phyloP scores from a whole-genome alignment of 2,797 vertebrate species.

The Poeciliopsis gracilis region DNA sequence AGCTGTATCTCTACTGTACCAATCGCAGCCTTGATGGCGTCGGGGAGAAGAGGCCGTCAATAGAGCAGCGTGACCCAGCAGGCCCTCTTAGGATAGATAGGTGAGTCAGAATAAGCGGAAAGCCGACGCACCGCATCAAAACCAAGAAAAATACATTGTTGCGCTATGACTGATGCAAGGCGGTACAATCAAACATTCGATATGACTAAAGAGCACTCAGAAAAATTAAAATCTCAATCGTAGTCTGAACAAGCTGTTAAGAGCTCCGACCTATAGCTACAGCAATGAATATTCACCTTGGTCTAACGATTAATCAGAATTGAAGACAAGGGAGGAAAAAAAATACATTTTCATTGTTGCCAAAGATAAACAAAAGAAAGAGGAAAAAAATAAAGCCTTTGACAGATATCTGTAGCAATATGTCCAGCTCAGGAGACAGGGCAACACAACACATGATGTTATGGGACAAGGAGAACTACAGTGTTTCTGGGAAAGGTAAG shows the following conservation, averaged over 20 bases:
- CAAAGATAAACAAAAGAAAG: background rate
- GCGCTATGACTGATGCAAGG: background rate
- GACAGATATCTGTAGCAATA: background rate
- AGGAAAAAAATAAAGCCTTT: background rate
- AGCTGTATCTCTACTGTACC: constrained; percentile 1
- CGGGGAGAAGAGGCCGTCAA: constrained; percentile 20
- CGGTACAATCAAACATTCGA: background rate
- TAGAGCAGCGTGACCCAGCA: constrained; percentile 32
- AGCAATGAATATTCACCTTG: background rate
- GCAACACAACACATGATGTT: background rate
- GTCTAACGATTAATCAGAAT: background rate
- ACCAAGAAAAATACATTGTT: background rate
- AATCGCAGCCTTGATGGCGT: constrained; percentile 15
- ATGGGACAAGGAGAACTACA: background rate
- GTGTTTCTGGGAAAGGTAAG: background rate
- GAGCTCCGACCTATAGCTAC: background rate
- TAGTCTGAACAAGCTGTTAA: background rate
- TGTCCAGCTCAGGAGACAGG: background rate
- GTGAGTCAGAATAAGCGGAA: constrained; percentile 20
- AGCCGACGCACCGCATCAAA: background rate
- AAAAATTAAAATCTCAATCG: background rate
- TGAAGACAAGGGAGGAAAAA: background rate
- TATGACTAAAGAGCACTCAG: background rate
- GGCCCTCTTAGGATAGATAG: constrained; percentile 13
- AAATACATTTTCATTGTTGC: background rate